A percentile compares a stretch with the other conserved stretches of the same genome.
Evolutionary conservation across 2,113 vertebrate species (phyloP).

Genomic region (Lanius ludovicianus): DNA sequence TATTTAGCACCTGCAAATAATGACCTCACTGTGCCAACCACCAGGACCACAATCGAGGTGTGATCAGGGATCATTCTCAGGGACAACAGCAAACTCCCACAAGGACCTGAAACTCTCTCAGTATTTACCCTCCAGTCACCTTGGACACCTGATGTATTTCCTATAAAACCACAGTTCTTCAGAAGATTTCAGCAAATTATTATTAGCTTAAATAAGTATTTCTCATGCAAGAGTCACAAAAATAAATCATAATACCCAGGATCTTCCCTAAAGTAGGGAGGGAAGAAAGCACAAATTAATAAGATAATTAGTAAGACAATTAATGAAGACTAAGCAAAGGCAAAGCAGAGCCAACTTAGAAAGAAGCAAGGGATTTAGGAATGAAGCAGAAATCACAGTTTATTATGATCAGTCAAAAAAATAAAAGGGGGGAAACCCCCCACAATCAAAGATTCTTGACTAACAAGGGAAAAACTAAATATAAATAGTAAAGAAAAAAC

Average conservation of each 20-base stretch:
- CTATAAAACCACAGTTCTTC: background rate
- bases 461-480: background rate
- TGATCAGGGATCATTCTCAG: background rate
- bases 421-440: rapidly evolving
- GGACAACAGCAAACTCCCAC: background rate
- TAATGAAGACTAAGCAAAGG: background rate
- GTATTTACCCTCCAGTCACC: background rate
- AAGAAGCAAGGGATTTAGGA: background rate
- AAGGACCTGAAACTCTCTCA: background rate
- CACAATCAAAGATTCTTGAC: background rate
- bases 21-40: background rate
- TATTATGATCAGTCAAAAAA: background rate
- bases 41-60: background rate
- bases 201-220: background rate
- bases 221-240: background rate
- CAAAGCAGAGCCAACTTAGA: background rate
- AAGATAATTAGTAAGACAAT: background rate
- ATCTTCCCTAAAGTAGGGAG: background rate
- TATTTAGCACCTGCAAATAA: background rate
- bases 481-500: background rate
- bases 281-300: background rate
- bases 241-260: background rate
- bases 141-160: background rate
- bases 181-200: background rate
- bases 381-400: background rate